Conservation (phyloP, 2,113 vertebrate species). For the Antechinus flavipes region DNA sequence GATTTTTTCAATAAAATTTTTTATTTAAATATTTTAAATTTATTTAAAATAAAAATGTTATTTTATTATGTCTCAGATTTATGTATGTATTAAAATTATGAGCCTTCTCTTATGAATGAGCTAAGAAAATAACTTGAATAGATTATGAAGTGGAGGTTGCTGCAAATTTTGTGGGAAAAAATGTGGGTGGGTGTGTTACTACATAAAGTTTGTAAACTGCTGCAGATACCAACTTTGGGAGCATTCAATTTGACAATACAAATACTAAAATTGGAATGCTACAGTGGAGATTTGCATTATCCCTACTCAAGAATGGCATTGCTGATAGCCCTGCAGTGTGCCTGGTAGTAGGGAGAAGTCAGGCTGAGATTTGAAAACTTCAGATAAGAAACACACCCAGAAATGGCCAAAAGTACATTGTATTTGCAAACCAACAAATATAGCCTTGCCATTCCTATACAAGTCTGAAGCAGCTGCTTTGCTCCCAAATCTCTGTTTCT, state of each 20-base stretch:
- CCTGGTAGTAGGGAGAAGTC: background rate
- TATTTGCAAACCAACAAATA: background rate
- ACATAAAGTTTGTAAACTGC: background rate
- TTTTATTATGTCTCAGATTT: background rate
- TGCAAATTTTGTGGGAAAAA: background rate
- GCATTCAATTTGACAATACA: background rate
- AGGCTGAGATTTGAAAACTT: conserved; percentile 6
- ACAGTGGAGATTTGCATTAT: background rate
- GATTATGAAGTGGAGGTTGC: background rate
- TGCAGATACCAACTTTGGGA: background rate
- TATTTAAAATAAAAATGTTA: background rate
- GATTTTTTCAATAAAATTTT: background rate
- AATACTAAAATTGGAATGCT: background rate
- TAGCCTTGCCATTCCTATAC: background rate
- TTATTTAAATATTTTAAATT: too few species aligned
- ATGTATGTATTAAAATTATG: background rate
- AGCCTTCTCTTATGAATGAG: background rate
- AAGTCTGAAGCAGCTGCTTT: background rate
- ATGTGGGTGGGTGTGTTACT: background rate
- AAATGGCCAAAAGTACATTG: background rate
- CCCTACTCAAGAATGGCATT: background rate
- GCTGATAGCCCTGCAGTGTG: background rate
- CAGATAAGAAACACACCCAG: background rate
- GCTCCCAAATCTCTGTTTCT: conserved; percentile 45
- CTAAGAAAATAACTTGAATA: background rate